These are phyloP conservation scores for Cephonodes hylas DNA, from an alignment of 2,888 invertebrate genomes.

Conservation along the genomic window DNA sequence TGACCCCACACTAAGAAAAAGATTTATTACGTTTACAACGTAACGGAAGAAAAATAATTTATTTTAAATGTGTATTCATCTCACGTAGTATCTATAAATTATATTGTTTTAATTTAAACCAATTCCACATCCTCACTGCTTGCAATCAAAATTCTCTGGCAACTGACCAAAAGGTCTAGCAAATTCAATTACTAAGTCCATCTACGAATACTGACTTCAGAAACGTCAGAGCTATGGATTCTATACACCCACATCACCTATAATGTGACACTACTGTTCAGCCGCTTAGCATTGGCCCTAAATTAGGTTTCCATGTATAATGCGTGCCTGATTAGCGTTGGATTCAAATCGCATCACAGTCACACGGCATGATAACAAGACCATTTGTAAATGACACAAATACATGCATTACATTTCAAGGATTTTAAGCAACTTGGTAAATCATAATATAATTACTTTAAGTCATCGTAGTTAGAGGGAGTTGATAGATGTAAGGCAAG, in stretches of 20 bases:
- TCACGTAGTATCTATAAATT: too few relatives aligned
- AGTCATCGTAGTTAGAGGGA: neutral
- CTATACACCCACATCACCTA: neutral
- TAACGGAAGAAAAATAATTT: too few relatives aligned
- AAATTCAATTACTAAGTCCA: neutral
- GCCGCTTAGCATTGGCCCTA: constrained; percentile 21
- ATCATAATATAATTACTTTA: neutral
- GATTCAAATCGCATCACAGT: constrained; percentile 1
- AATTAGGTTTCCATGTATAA: constrained; percentile 9
- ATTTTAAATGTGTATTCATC: too few relatives aligned
- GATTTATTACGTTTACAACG: too few relatives aligned
- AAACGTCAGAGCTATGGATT: neutral
- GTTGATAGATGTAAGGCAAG: neutral
- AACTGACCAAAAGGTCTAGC: neutral
- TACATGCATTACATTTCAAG: neutral
- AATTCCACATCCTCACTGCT: too few relatives aligned
- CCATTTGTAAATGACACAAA: constrained; percentile 4
- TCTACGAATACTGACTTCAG: neutral
- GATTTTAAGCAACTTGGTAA: neutral
- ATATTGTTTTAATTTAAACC: too few relatives aligned
- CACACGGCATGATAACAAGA: constrained; percentile 1
- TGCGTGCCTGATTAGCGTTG: neutral
- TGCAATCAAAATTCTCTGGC: neutral
- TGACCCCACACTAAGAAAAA: too few relatives aligned
- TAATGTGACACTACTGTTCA: constrained; percentile 8